Percentiles rank a stretch among this genome's conserved stretches.
Evolutionary conservation across 2,888 invertebrate species (phyloP).

Genomic region (Anagyrus pseudococci): DNA sequence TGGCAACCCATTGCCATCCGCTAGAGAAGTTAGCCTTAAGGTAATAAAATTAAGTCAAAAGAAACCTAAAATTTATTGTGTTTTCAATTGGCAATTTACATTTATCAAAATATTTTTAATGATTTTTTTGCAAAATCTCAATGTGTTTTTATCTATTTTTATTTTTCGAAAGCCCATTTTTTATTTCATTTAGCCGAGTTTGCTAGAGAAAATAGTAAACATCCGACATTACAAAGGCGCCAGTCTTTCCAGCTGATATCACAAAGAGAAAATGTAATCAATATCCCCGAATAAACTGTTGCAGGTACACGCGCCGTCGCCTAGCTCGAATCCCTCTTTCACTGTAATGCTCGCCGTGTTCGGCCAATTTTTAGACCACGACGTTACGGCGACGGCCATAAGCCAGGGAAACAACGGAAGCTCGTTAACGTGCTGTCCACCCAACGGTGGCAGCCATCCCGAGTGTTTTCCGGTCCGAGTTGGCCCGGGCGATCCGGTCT

Average conservation of each 20-base stretch:
- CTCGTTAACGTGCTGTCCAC: constrained; percentile 74
- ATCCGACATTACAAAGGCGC: neutral
- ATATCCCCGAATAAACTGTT: too few relatives aligned
- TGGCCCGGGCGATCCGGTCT: constrained; percentile 73
- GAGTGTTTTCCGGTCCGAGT: constrained; percentile 82
- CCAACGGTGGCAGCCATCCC: constrained; percentile 66
- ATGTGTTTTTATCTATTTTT: too few relatives aligned
- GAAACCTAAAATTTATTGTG: too few relatives aligned
- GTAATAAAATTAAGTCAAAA: constrained; percentile 15
- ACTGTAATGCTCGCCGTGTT: constrained; percentile 87
- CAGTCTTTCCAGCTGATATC: too few relatives aligned
- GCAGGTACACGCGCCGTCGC: constrained; percentile 76
- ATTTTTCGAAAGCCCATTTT: too few relatives aligned
- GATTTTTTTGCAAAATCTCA: too few relatives aligned
- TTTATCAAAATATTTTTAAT: neutral
- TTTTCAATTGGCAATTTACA: neutral
- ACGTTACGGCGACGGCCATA: constrained; percentile 83
- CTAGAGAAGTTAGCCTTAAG: constrained; percentile 74
- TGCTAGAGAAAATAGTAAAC: neutral
- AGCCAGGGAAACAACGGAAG: constrained; percentile 75
- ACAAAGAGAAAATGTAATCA: too few relatives aligned
- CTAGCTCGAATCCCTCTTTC: constrained; percentile 76
- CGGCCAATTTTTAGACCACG: constrained; percentile 89
- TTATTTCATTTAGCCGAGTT: neutral
- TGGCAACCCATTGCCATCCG: constrained; percentile 72